A percentile compares a stretch with the other conserved stretches of the same genome.
Evolutionary conservation across 2,797 vertebrate genomes (phyloP).

Genomic region (Lagodon rhomboides): DNA sequence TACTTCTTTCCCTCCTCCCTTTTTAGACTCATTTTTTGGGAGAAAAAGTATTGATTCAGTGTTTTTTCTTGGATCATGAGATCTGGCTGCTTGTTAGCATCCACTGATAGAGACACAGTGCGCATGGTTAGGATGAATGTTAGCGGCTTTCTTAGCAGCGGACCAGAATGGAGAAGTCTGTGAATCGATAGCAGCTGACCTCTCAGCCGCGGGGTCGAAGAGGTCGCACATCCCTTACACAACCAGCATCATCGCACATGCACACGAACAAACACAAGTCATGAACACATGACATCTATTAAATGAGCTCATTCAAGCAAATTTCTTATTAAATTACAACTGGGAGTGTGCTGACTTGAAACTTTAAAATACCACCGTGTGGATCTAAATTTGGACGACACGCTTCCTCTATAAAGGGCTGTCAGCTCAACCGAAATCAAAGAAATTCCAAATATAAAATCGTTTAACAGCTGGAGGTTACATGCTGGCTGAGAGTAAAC

Average conservation of each 20-base stretch:
- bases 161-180: slow-evolving; percentile 30
- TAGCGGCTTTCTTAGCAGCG: slow-evolving; percentile 14
- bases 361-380: too few species aligned
- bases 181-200: slow-evolving; percentile 64
- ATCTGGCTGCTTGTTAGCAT: slow-evolving; percentile 31
- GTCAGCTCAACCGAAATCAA: too few species aligned
- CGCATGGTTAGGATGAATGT: slow-evolving; percentile 39
- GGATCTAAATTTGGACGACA: too few species aligned
- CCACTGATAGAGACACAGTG: slow-evolving; percentile 22
- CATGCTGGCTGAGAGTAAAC: too few species aligned
- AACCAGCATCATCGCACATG: background rate
- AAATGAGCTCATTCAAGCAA: background rate
- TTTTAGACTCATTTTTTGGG: background rate
- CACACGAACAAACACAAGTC: background rate
- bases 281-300: background rate
- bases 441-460: too few species aligned
- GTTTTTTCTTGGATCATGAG: slow-evolving; percentile 13
- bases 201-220: slow-evolving; percentile 48
- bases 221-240: slow-evolving; percentile 36
- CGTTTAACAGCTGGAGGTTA: too few species aligned
- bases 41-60: slow-evolving; percentile 5
- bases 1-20: background rate
- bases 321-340: too few species aligned
- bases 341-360: too few species aligned
- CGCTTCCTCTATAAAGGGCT: too few species aligned